Evolutionary conservation across 2,113 vertebrate genomes (phyloP).

Genomic region (Pipra filicauda): DNA sequence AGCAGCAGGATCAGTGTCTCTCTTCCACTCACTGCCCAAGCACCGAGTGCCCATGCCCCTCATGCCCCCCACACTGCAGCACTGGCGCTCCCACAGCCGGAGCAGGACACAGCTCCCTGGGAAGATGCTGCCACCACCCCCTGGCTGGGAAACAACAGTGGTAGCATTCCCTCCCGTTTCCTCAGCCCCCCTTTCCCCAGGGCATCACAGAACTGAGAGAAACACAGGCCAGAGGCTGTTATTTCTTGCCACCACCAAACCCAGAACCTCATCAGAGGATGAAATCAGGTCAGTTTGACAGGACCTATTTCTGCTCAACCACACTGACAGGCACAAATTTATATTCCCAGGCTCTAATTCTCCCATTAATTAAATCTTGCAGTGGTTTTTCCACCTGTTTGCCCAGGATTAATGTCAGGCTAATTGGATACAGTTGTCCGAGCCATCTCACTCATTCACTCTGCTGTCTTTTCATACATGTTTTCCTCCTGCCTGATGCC

Average conservation of each 20-base stretch:
- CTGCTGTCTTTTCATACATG: accelerated
- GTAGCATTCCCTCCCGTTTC: neutral
- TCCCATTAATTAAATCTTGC: constrained; percentile 37
- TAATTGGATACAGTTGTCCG: constrained; percentile 22
- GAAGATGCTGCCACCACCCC: accelerated
- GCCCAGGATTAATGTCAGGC: constrained; percentile 39
- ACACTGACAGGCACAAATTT: neutral
- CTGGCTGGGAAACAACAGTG: accelerated
- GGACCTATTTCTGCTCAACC: neutral
- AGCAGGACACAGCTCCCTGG: accelerated
- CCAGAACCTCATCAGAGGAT: neutral
- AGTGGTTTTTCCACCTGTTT: constrained; percentile 26
- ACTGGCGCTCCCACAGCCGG: accelerated
- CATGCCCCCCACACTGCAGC: neutral
- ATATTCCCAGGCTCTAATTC: constrained; percentile 12
- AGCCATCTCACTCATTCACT: neutral
- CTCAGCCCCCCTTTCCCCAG: neutral
- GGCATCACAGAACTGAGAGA: neutral
- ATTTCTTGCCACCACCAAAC: neutral
- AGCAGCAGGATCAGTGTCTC: neutral
- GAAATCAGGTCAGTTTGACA: neutral
- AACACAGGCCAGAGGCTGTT: neutral
- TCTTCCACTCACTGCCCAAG: accelerated
- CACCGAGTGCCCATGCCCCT: accelerated
- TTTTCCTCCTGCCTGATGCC: neutral